Evolutionary conservation across 1,140 invertebrate species (phyloP).

Genomic region (Drosophila truncata): DNA sequence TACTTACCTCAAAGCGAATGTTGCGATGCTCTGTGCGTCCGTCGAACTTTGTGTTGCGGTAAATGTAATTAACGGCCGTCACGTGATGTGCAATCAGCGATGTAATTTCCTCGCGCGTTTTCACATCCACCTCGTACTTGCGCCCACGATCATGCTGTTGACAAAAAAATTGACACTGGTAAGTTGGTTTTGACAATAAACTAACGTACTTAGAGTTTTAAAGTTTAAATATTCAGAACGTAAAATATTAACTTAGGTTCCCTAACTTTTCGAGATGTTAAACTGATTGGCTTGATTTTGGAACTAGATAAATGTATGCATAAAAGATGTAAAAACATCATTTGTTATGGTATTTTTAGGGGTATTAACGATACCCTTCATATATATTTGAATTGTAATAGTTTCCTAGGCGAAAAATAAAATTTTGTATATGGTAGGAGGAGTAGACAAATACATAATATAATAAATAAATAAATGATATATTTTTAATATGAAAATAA

Average conservation of each 20-base stretch:
- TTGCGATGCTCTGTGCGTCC: slow-evolving; percentile 94
- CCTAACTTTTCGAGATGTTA: no score
- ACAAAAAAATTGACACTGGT: slow-evolving; percentile 2
- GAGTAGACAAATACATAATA: no score
- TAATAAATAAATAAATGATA: no score
- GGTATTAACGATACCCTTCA: no score
- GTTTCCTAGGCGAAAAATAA: no score
- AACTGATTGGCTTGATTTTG: no score
- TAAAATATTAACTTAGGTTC: not conserved
- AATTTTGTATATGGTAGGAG: no score
- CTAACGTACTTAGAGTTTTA: not conserved
- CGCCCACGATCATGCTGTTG: slow-evolving; percentile 87
- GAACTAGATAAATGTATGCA: no score
- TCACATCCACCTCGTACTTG: slow-evolving; percentile 89
- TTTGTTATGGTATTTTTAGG: no score
- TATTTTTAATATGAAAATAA: no score
- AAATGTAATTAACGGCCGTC: slow-evolving; percentile 99
- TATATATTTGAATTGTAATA: no score
- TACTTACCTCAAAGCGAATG: slow-evolving; percentile 98
- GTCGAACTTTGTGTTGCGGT: slow-evolving; percentile 97
- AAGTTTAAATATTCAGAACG: not conserved
- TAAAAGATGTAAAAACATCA: no score
- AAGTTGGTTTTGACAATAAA: slow-evolving; percentile 7
- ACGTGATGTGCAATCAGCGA: slow-evolving; percentile 99
- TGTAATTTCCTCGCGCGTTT: slow-evolving; percentile 98